Base-by-base conservation (phyloP, 2,888 invertebrate species). In the Coelopa pilipes region DNA sequence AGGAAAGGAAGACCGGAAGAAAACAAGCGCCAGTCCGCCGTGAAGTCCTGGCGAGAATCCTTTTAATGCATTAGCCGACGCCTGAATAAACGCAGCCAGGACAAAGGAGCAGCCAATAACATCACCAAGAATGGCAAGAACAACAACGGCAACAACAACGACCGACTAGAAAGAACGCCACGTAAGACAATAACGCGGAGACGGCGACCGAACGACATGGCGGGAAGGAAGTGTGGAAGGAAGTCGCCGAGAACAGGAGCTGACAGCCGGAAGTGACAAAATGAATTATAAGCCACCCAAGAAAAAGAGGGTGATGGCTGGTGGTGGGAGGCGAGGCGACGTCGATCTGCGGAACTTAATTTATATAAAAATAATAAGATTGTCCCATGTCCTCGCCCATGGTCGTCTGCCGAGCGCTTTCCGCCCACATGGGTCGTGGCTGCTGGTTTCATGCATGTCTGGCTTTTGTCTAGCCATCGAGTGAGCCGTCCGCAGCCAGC, bases 211-310 rank as follows among this genome's bases (percentile, higher is more conserved):
- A 19, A 47, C 10, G 19, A 70, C 15, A 46, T 49, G 49, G 17
- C 19, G 19, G 34, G 34, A 60, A 60, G 67, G 63, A 63, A 65
- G 47, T n/a, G 34, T 45, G 34, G 68, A 68, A 70, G 45, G 62
- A 70, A 62, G 70, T 62, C 60, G 24, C 50, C 62, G 34, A 66
- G 66, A 34, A 66, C 72, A 72, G 55, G 45, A 72, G 46, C 65
- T 72, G 72, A 72, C 72, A 72, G n/a, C 72, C 72, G 72, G 72
- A 72, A 72, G 72, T 72, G 72, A 59, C 65, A 72, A 72, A 72
- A 65, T 72, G 72, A 72, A 72, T 72, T 72, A 72, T 66, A 66
- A 21, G 62, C 50, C 70, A 62, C 50, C 62, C 45, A 57, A 12
- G 21, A 59, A 59, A 17, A 21, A 59, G 10, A 9, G 5, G n/a